Base-by-base conservation (phyloP, 2,113 vertebrate species). In the Pantherophis guttatus region DNA sequence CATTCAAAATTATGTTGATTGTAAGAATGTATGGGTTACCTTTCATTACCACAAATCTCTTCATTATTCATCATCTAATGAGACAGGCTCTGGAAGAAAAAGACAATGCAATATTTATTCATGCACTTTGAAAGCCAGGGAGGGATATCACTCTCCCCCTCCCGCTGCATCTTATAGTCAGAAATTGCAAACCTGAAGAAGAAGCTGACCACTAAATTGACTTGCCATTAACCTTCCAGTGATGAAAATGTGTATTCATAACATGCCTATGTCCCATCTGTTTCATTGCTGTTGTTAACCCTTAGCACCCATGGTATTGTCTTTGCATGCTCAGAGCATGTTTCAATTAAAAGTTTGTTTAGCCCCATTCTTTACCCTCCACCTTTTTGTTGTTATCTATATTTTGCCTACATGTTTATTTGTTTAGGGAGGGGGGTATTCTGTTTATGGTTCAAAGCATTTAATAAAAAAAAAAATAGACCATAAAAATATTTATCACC, bases 281-380 rank as follows among this genome's bases (percentile, higher is more conserved):
- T 97, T 96, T 95, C 97, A 95, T 91, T 97, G 96, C 95, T 97
- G 94, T 96, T 97, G 97, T 97, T 96, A 94, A 90, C 97, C 95
- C 98, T 95, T 97, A 96, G 96, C 97, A 95, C 94, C 95, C 1
- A 26, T 96, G 87, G 91, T 94, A 8, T 97, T 96, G 95, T 97
- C 95, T 97, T 96, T 94, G 96, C 98, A 98, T 98, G 98, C 96
- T 95, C 88, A 48, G 92, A 94, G 98, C 98, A 98, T 96, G 95
- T 97, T 96, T 96, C 96, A 97, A 97, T 97, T 98, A 97, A 98
- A 98, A 95, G 58, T 97, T 97, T 96, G 97, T 97, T 97, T 95
- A 97, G 97, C 96, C 97, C 94, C 96, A 94, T 97, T 96, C 96
- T 96, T 58, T 70, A 91, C 95, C 53, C 95, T 94, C 96, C 95